Evolutionary conservation across 1,140 invertebrate genomes (phyloP), one percentile per base, ranked within the genome.

Genomic region (Orchestia grillus): DNA sequence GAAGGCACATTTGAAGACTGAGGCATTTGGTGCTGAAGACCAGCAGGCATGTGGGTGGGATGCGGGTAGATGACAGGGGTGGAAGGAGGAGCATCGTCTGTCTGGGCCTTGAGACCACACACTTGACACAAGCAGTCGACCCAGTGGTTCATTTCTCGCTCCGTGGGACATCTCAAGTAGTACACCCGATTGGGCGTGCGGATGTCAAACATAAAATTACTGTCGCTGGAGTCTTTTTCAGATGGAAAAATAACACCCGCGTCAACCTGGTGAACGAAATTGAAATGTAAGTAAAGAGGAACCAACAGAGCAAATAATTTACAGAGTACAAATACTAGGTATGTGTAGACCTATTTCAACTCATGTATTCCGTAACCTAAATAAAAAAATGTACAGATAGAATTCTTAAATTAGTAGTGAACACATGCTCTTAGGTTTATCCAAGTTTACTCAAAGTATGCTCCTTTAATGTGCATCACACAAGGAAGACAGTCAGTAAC

Each of bases 91-190:
- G 96, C 47, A 97, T 45, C 91, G 87, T 88, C 95, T 53, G 45
- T 47, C 95, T 96, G 90, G 96, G 97, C 98, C 96, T 98, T 98
- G 87, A 99, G 97, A 41, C 99, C 98, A 98, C 99, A 99, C 87
- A 99, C 99, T 97, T 98, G 98, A 97, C 99, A 99, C 96, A 99
- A 98, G 97, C 98, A 99, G 97, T 99, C 98, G 0, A 99, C 99
- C 99, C 99, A 99, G 97, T 98, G 98, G 97, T 98, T 98, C 99
- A 99, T 99, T 97, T 99, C 99, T 95, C 98, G 98, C 97, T 99
- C 99, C 53, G 98, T 98, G 97, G 99, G 99, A 0, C 99, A 99
- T 88, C 99, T 99, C 96, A 99, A 98, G 97, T 99, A 99, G 97
- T 99, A 99, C 92, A 98, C 98, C 96, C 99, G 98, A 97, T 98